Conservation (phyloP, 2,797 vertebrate species). For the Scleropages formosus region DNA sequence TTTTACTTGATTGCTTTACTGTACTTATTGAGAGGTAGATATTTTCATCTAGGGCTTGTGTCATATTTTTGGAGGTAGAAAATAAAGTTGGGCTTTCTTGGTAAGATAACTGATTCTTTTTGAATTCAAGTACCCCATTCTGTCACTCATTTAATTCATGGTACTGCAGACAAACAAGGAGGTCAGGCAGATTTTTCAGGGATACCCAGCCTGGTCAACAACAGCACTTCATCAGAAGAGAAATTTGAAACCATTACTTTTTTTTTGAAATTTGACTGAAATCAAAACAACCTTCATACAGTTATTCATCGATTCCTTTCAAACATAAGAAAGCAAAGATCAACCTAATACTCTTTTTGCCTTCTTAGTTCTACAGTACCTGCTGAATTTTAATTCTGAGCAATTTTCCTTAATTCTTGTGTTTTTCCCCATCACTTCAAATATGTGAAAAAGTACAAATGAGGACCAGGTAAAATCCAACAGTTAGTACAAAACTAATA, state of each 20-base stretch:
- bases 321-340: no score
- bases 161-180: neutral
- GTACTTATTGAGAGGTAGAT: neutral
- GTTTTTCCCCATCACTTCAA: neutral
- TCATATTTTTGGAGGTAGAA: neutral
- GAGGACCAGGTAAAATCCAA: slow-evolving; percentile 63
- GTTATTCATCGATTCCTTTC: no score
- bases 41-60: neutral
- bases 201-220: neutral
- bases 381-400: no score
- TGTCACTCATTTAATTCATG: neutral
- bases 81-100: no score
- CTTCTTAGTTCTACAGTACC: no score
- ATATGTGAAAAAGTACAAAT: neutral
- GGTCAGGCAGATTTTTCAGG: neutral
- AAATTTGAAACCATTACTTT: neutral
- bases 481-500: slow-evolving; percentile 62
- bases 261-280: no score
- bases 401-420: neutral
- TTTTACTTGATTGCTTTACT: slow-evolving; percentile 26
- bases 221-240: neutral
- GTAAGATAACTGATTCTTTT: neutral
- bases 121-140: neutral
- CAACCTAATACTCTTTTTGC: no score
- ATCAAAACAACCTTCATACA: no score